These are phyloP conservation scores for Tetheella fluctuosa DNA, from an alignment of 2,888 invertebrate genomes.

Conservation along the genomic window DNA sequence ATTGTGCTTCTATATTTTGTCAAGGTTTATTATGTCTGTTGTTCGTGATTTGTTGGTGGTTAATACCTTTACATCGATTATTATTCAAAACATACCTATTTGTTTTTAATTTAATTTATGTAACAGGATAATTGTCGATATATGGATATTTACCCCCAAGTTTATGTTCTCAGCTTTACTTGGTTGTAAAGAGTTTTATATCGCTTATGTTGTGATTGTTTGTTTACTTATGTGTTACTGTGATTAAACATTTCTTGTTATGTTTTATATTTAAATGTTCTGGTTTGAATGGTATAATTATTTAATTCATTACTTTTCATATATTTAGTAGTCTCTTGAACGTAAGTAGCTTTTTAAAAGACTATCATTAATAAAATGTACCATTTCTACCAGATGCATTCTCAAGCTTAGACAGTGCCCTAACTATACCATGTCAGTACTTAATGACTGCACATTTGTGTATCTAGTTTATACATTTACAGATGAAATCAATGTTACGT, in stretches of 20 bases:
- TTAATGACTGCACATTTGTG: constrained; percentile 13
- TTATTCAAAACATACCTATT: no score
- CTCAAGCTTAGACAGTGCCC: not conserved
- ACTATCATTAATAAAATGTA: no score
- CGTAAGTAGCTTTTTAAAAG: no score
- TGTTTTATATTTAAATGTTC: constrained; percentile 15
- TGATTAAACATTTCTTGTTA: constrained; percentile 10
- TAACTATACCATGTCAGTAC: not conserved
- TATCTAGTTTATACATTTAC: constrained; percentile 42
- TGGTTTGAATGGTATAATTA: constrained; percentile 12
- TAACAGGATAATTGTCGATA: no score
- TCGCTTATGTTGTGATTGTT: constrained; percentile 35
- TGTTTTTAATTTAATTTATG: no score
- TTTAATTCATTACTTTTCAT: not conserved
- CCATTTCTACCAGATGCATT: not conserved
- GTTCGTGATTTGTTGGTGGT: not conserved
- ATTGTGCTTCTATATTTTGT: constrained; percentile 1
- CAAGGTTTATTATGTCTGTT: not conserved
- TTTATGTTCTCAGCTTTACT: constrained; percentile 18
- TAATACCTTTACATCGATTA: no score
- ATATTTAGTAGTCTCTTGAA: no score
- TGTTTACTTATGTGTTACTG: constrained; percentile 18
- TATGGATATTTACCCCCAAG: no score
- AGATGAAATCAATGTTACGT: constrained; percentile 55
- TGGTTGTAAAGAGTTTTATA: constrained; percentile 29